phyloP scores from a whole-genome alignment of 2,797 vertebrate genomes.

The Austrolebias charrua region DNA sequence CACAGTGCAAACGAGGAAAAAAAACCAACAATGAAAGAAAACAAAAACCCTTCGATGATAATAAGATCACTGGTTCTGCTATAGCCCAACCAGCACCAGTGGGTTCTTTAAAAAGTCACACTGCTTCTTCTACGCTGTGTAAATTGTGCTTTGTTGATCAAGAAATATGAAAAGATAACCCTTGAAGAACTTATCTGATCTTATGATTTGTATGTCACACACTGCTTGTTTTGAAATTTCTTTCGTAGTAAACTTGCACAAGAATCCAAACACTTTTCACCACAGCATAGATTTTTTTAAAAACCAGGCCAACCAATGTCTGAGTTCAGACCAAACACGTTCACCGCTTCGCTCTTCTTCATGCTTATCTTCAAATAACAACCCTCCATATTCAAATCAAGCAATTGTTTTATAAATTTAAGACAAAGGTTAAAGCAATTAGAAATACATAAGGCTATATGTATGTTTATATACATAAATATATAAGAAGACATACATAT shows the following conservation, averaged over 20 bases:
- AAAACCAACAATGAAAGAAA: slow-evolving; percentile 74
- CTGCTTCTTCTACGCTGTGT: slow-evolving; percentile 70
- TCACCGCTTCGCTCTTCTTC: slow-evolving; percentile 28
- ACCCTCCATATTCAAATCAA: slow-evolving; percentile 72
- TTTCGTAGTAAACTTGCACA: slow-evolving; percentile 68
- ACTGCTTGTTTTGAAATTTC: slow-evolving; percentile 59
- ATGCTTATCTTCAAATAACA: slow-evolving; percentile 56
- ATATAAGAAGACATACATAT: slow-evolving; percentile 24
- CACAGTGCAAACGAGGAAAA: slow-evolving; percentile 82
- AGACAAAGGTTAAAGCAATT: slow-evolving; percentile 72
- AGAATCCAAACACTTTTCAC: slow-evolving; percentile 48
- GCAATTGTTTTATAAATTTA: slow-evolving; percentile 67
- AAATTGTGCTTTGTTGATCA: slow-evolving; percentile 87
- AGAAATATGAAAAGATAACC: slow-evolving; percentile 77
- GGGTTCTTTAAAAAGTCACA: slow-evolving; percentile 68
- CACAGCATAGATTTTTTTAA: slow-evolving; percentile 19
- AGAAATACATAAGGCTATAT: slow-evolving; percentile 60
- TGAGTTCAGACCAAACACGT: slow-evolving; percentile 45
- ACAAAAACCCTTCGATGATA: slow-evolving; percentile 66
- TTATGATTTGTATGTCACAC: slow-evolving; percentile 72
- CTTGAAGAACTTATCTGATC: slow-evolving; percentile 65
- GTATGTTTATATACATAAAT: slow-evolving; percentile 24
- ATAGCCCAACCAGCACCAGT: slow-evolving; percentile 49
- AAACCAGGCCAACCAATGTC: slow-evolving; percentile 58
- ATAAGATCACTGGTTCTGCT: slow-evolving; percentile 72